A percentile compares a stretch with the other conserved stretches of the same genome.
Evolutionary conservation across 1,140 invertebrate genomes (phyloP).

Genomic region (Drosophila yakuba): DNA sequence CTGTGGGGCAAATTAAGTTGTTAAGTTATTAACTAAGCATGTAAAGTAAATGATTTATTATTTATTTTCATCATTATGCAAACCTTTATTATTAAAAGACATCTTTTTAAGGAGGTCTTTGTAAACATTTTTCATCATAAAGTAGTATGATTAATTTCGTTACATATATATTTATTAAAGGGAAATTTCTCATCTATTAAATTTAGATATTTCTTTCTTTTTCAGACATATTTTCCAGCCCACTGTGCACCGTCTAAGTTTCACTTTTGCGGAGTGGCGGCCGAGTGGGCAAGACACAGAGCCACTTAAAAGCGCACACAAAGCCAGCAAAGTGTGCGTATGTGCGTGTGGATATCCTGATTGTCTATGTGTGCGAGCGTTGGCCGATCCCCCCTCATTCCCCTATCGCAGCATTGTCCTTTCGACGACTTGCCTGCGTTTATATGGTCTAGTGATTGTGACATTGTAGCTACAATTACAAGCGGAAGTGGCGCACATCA

Average conservation of each 20-base stretch:
- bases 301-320: constrained; percentile 79
- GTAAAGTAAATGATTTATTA: no score
- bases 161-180: no score
- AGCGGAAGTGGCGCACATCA: constrained; percentile 81
- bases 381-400: constrained; percentile 10
- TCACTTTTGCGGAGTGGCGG: constrained; percentile 67
- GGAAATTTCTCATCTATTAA: no score
- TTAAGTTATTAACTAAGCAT: not conserved
- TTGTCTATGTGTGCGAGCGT: constrained; percentile 41
- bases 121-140: no score
- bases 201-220: no score
- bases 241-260: constrained; percentile 59
- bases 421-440: constrained; percentile 59
- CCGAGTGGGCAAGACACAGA: constrained; percentile 69
- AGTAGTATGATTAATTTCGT: no score
- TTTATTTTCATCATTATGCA: no score
- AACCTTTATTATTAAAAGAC: no score
- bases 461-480: constrained; percentile 84
- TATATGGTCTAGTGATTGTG: constrained; percentile 82
- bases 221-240: no score
- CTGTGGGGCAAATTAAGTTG: constrained; percentile 4
- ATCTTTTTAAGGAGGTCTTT: no score
- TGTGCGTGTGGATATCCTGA: constrained; percentile 15
- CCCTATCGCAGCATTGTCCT: constrained; percentile 1
- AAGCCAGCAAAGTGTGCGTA: constrained; percentile 22